phyloP scores from a whole-genome alignment of 2,888 invertebrate genomes.

The Fissipunctia ypsillon region DNA sequence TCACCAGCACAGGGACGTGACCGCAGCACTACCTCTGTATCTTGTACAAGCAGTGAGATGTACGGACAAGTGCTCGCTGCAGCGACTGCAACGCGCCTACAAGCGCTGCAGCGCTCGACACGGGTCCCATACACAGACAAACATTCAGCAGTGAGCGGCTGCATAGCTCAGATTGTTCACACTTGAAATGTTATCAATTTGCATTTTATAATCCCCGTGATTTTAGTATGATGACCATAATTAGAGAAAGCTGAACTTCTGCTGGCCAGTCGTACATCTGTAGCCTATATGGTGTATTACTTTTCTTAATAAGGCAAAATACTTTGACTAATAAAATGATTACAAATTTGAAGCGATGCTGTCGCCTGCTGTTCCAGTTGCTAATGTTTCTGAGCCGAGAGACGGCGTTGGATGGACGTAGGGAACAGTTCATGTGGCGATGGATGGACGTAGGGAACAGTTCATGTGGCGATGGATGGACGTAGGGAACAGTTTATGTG shows the following conservation, averaged over 20 bases:
- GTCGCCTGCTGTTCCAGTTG: conserved; percentile 23
- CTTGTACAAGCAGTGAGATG: conserved; percentile 1
- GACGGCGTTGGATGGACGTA: too few relatives aligned
- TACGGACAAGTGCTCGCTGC: neutral
- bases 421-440: neutral
- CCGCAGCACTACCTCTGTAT: conserved; percentile 1
- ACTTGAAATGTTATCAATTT: conserved; percentile 36
- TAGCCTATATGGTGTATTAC: conserved; percentile 32
- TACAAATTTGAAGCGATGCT: conserved; percentile 28
- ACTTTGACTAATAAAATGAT: conserved; percentile 41
- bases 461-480: neutral
- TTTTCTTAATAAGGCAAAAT: conserved; percentile 53
- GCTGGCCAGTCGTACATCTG: conserved; percentile 44
- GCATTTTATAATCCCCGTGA: conserved; percentile 49
- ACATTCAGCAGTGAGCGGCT: neutral
- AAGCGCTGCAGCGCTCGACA: neutral
- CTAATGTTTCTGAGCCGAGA: too few relatives aligned
- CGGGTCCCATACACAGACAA: neutral
- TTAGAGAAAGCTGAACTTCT: conserved; percentile 51
- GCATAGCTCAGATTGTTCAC: conserved; percentile 4
- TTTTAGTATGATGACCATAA: conserved; percentile 46
- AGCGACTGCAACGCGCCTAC: neutral
- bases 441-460: too few relatives aligned
- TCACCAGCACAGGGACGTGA: conserved; percentile 27
- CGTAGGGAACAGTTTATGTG: neutral